Base-by-base conservation (phyloP, 2,113 vertebrate genomes). In the Mormoops blainvillei region DNA sequence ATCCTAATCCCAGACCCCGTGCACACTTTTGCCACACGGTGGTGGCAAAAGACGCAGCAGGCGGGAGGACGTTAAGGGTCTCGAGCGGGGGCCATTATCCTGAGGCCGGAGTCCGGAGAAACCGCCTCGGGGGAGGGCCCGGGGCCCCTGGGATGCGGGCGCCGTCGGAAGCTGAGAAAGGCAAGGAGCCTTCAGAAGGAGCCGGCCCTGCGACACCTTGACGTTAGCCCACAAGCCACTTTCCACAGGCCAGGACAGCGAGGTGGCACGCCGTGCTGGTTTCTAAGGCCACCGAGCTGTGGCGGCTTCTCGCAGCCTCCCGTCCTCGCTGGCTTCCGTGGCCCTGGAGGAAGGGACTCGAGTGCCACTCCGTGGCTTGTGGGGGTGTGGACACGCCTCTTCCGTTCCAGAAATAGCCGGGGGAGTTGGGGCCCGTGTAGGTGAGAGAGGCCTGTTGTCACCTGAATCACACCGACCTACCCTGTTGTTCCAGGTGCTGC, bases 91-190 rank as follows among this genome's bases (percentile, higher is more conserved):
- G 43, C 16, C 13, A 1, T 1, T 4, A 8, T 7, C 52, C 43
- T 1, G 7, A 67, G 38, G 2, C 24, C 56, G 14, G 82, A 54
- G 19, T 36, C 71, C 1, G 11, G 89, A 26, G 50, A 8, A n/a
- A 1, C 0, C 48, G 26, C 56, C 2, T 20, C 26, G 56, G 56
- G 16, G 61, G 22, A 13, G 13, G 19, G 14, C 77, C 24, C 0
- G 0, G 1, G 22, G 36, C 31, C 45, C n/a, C 0, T 5, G 87
- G 68, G 0, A 1, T 1, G 1, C 0, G 0, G 48, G 6, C 0
- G 0, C 14, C 7, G 36, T 65, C 12, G 5, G 67, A 12, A 13
- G 45, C 80, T 24, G 31, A 36, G 36, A 24, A 10, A 24, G 65
- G 36, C 7, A 0, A 2, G 33, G 76, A 33, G 43, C 36, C 26